Base-by-base conservation (phyloP, 2,797 vertebrate species). In the Champsocephalus gunnari region DNA sequence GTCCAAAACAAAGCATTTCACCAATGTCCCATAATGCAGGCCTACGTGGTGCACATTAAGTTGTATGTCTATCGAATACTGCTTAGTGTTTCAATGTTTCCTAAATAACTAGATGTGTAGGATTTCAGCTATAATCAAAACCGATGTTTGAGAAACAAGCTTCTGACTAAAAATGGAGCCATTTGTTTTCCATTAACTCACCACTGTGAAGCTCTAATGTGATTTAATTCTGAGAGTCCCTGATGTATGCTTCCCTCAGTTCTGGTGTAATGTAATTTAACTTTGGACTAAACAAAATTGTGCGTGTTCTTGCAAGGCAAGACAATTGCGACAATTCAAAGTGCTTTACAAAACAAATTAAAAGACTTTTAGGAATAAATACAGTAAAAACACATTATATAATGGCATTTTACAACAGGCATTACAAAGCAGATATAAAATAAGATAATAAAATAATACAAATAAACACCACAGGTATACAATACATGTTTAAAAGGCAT, bases 111-210 rank as follows among this genome's bases (percentile, higher is more conserved):
- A 11, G 7, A 57, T 28, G 19, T 56, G 43, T 71, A 58, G 17
- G 41, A 59, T 51, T 73, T 50, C 7, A 66, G 47, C 41, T 5
- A n/a, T 54, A 44, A 50, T 57, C n/a, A 66, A 63, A 70, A 63
- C 13, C 19, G 14, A 13, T 73, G 51, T 73, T 32, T 13, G 13
- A 66, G 2, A 58, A 70, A 55, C 13, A 19, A 54, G 47, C 16
- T 44, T 66, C 44, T 71, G 41, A 47, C 10, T 38, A 12, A 51
- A 55, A 66, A 66, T 17, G 28, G 55, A 60, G 1, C 5, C 2
- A 56, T 76, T 71, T 72, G 16, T 49, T 80, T 75, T 43, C 16
- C 4, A 66, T 54, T 62, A 47, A 34, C 12, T 17, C 28, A 12
- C 21, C 38, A 34, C 12, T 48, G 32, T 16, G 10, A 12, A 10